Percentiles rank a stretch among this genome's conserved stretches.
These are phyloP conservation scores for Garrulus glandarius DNA, from an alignment of 2,797 vertebrate genomes.

Conservation along the genomic window DNA sequence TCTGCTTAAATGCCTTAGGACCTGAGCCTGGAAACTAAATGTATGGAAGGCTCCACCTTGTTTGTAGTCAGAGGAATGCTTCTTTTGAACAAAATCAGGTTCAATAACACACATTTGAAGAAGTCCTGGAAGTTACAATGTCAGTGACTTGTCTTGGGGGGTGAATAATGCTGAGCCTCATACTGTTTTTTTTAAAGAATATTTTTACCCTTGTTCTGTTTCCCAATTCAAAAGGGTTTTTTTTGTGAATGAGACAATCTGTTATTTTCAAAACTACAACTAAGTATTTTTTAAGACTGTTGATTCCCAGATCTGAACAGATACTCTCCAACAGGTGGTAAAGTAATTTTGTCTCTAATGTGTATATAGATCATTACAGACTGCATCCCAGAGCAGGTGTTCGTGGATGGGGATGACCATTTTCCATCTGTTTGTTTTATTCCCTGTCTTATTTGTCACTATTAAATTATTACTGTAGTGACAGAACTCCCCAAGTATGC, in stretches of 20 bases:
- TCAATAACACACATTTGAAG: not conserved
- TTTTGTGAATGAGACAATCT: slow-evolving; percentile 57
- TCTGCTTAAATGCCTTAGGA: not conserved
- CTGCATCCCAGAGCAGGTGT: slow-evolving; percentile 51
- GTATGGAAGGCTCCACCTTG: not conserved
- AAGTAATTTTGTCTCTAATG: slow-evolving; percentile 46
- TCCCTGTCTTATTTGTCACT: slow-evolving; percentile 58
- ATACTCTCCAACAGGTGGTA: slow-evolving; percentile 25
- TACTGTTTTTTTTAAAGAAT: not conserved
- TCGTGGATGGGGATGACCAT: slow-evolving; percentile 27
- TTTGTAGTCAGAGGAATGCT: not conserved
- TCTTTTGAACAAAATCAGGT: not conserved
- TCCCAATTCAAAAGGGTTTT: not conserved
- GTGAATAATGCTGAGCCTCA: not conserved
- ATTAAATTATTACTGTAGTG: slow-evolving; percentile 51
- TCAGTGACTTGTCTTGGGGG: not conserved
- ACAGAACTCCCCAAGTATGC: slow-evolving; percentile 66
- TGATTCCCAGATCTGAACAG: slow-evolving; percentile 30
- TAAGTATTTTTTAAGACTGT: not conserved
- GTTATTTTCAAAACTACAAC: slow-evolving; percentile 50
- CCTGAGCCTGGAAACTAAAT: not conserved
- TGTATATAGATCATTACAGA: slow-evolving; percentile 40
- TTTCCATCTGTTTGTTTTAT: slow-evolving; percentile 68
- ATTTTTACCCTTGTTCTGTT: slow-evolving; percentile 34
- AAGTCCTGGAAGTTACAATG: not conserved